These are phyloP conservation scores for Vireo altiloquus DNA, from an alignment of 2,113 vertebrate genomes.

Conservation along the genomic window DNA sequence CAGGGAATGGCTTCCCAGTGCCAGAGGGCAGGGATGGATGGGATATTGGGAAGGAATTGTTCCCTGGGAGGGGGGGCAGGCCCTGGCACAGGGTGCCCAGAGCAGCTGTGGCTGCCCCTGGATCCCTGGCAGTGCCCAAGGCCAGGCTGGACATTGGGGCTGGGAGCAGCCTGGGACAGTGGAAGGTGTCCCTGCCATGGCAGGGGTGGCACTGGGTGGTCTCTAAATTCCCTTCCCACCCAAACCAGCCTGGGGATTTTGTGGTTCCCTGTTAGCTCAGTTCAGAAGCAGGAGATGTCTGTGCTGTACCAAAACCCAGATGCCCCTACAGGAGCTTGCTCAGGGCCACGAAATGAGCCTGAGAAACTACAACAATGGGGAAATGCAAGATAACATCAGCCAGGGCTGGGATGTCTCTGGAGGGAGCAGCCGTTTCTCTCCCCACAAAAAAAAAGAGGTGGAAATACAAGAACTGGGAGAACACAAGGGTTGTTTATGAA, in stretches of 20 bases:
- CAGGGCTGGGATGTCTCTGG: background rate
- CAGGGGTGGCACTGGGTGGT: background rate
- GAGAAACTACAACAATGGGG: background rate
- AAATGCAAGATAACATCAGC: background rate
- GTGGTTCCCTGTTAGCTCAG: no score
- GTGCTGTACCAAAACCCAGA: background rate
- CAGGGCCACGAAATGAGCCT: background rate
- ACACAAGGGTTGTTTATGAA: background rate
- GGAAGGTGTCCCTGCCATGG: background rate
- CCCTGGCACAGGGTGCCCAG: no score
- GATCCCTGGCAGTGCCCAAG: background rate
- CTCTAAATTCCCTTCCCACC: rapidly evolving
- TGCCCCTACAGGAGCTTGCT: rapidly evolving
- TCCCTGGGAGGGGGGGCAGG: background rate
- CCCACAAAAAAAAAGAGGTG: background rate
- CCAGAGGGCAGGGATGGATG: background rate
- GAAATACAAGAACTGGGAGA: background rate
- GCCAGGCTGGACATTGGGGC: background rate
- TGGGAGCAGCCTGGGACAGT: background rate
- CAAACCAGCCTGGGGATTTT: background rate
- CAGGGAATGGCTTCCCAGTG: rapidly evolving
- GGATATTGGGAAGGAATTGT: background rate
- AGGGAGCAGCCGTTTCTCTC: background rate
- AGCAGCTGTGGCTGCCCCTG: no score
- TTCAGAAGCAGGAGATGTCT: background rate